These are phyloP conservation scores for Agelaius phoeniceus DNA, from an alignment of 2,113 vertebrate species.

Conservation along the genomic window DNA sequence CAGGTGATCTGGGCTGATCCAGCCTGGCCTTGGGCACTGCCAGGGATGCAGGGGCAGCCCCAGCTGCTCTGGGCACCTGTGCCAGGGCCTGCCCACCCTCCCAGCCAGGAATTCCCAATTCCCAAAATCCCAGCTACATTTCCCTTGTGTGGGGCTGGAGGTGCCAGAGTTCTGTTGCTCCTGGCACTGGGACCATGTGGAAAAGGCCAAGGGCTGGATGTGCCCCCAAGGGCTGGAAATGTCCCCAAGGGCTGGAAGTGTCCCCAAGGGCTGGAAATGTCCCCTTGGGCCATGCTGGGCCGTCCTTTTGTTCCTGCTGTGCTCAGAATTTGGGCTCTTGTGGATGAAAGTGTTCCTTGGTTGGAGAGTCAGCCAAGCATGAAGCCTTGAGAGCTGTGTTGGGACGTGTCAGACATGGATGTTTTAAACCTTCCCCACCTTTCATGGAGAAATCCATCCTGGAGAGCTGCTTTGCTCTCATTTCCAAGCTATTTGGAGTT, in stretches of 20 bases:
- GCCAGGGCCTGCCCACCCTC: rapidly evolving
- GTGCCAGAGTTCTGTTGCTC: not conserved
- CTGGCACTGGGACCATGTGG: rapidly evolving
- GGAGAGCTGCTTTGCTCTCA: not conserved
- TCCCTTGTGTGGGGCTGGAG: not conserved
- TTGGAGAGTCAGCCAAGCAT: not conserved
- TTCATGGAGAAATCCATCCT: not conserved
- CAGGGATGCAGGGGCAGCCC: not conserved
- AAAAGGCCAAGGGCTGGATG: not conserved
- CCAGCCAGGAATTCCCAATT: not conserved
- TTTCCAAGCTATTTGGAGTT: not conserved
- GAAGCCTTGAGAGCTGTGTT: not conserved
- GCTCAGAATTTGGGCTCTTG: not conserved
- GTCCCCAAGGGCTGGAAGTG: not conserved
- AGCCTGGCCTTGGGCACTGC: rapidly evolving
- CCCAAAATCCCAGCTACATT: not conserved
- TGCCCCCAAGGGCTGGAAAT: rapidly evolving
- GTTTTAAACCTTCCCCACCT: not conserved
- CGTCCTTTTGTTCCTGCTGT: rapidly evolving
- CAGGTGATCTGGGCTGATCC: not conserved
- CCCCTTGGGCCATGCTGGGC: rapidly evolving
- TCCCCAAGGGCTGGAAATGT: not conserved
- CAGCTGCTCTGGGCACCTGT: not conserved
- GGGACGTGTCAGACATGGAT: not conserved
- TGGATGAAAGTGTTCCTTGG: not conserved